Base-by-base conservation (phyloP, 2,797 vertebrate genomes). In the Oreochromis grahami region DNA sequence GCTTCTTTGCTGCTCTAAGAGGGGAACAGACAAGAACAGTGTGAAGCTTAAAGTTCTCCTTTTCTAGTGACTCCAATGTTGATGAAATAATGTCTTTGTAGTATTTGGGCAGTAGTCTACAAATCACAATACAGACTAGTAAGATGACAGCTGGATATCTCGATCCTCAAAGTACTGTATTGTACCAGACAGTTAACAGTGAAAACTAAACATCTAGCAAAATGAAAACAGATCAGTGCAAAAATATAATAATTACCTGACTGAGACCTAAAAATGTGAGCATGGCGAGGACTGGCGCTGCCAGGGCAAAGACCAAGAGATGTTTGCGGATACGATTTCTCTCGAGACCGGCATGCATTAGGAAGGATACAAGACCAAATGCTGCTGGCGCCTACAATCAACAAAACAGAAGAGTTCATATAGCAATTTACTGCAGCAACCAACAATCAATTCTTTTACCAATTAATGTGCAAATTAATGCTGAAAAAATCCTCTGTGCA, bases 251-350 rank as follows among this genome's bases (percentile, higher is more conserved):
- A 21, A 15, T 94, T 96, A 99, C 98, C 98, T 99, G 98, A 93
- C 98, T 99, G 83, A 99, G 97, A 86, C 98, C 98, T 70, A 99
- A 87, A 86, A 97, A 99, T 13, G 99, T 99, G 92, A 98, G 93
- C 98, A 99, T 98, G 1, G 99, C 97, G 84, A 99, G 96, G 83
- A 97, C 96, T 45, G 99, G 99, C 3, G 99, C 99, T 60, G 99
- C 99, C 89, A 99, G 92, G 0, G 98, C 97, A 74, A 99, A 99
- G 80, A 99, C 98, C 89, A 99, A 96, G 79, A 99, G 97, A 89
- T 99, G 99, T 89, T 98, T 99, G 79, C 99, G 97, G 92, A 99
- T 99, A 52, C 99, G 97, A 92, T 99, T 99, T 90, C 98, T 97
- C 91, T 99, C 99, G 3, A 99, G 96, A 45, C 99, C 98, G 3